Evolutionary conservation across 1,140 invertebrate genomes (phyloP).

Genomic region (Schlechtendalia chinensis): DNA sequence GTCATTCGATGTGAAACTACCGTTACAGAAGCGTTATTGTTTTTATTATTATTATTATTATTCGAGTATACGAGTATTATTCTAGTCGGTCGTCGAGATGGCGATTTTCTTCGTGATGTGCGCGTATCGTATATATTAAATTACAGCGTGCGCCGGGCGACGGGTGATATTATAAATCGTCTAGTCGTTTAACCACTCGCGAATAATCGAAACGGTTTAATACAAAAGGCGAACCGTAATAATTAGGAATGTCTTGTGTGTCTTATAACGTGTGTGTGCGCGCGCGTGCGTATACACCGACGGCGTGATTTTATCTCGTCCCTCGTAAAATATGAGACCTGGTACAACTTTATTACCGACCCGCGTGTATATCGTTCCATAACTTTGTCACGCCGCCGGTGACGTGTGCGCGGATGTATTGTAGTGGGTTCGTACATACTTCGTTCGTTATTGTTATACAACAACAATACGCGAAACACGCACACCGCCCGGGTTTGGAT

Average conservation of each 20-base stretch:
- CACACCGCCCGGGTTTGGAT: no score
- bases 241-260: conserved; percentile 20
- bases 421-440: no score
- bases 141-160: not conserved
- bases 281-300: not conserved
- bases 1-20: not conserved
- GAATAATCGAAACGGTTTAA: conserved; percentile 37
- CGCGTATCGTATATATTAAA: no score
- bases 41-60: not conserved
- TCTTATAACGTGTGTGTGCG: not conserved
- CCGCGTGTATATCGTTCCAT: conserved; percentile 1
- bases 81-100: not conserved
- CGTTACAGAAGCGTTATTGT: not conserved
- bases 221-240: conserved; percentile 24
- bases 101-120: not conserved
- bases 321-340: conserved; percentile 41
- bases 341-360: conserved; percentile 30
- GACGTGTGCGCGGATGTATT: no score
- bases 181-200: conserved; percentile 14
- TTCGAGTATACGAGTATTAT: no score
- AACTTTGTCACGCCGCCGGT: conserved; percentile 17
- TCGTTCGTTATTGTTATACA: no score
- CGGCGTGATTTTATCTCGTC: conserved; percentile 8
- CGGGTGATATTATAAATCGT: not conserved
- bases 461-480: not conserved